phyloP scores from a whole-genome alignment of 2,797 vertebrate genomes.

The Valencia hispanica region DNA sequence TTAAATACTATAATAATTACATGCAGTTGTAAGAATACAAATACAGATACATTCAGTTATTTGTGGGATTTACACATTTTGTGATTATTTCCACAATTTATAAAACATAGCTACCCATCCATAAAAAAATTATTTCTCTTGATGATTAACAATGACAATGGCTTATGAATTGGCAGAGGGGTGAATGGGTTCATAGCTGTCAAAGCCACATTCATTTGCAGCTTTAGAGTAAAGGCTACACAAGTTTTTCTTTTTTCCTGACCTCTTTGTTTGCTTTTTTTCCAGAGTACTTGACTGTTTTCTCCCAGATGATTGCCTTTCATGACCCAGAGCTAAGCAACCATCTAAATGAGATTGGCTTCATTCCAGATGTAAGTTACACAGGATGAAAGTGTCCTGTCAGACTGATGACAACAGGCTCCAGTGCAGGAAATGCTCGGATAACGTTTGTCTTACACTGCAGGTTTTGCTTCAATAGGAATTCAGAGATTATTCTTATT shows the following conservation, averaged over 20 bases:
- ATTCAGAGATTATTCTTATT: slow-evolving; percentile 33
- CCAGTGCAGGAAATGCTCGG: slow-evolving; percentile 13
- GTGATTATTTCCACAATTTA: neutral
- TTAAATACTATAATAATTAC: neutral
- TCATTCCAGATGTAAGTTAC: slow-evolving; percentile 97
- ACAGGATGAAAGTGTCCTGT: slow-evolving; percentile 14
- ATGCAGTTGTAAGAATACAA: neutral
- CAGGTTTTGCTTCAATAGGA: slow-evolving; percentile 35
- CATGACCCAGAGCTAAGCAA: slow-evolving; percentile 98
- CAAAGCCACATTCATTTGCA: neutral
- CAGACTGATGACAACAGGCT: slow-evolving; percentile 20
- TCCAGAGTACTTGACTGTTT: slow-evolving; percentile 96
- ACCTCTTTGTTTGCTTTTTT: slow-evolving; percentile 34
- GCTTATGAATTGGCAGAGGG: neutral
- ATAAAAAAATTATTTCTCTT: neutral
- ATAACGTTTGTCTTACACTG: slow-evolving; percentile 22
- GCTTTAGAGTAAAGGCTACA: neutral
- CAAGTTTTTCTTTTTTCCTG: neutral
- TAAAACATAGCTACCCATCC: neutral
- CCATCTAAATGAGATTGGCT: slow-evolving; percentile 98
- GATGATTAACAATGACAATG: neutral
- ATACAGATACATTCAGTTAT: neutral
- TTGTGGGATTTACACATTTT: neutral
- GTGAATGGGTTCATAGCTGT: neutral
- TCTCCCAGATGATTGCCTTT: slow-evolving; percentile 99